phyloP scores from a whole-genome alignment of 2,113 vertebrate species.

The Dryoscopus gambensis region DNA sequence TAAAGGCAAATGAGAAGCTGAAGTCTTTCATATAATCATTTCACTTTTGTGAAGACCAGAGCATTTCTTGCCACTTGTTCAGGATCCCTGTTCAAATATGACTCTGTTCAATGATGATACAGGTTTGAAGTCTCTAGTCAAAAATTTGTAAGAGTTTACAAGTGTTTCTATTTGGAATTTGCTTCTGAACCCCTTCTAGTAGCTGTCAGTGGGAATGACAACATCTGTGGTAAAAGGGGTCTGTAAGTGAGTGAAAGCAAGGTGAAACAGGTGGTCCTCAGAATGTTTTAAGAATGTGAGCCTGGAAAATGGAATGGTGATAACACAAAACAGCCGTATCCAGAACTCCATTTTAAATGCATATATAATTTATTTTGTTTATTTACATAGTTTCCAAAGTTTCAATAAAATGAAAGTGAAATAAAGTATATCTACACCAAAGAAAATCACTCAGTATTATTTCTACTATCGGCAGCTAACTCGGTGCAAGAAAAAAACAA shows the following conservation, averaged over 20 bases:
- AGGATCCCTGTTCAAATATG: not conserved
- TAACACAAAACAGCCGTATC: not conserved
- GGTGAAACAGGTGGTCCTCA: not conserved
- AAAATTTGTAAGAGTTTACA: not conserved
- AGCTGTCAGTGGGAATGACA: not conserved
- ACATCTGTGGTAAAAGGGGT: not conserved
- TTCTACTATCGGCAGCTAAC: not conserved
- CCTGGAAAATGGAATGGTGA: not conserved
- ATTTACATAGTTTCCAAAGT: not conserved
- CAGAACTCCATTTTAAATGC: not conserved
- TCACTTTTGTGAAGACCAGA: not conserved
- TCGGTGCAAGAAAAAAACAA: not conserved
- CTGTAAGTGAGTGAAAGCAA: not conserved
- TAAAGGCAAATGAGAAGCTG: not conserved
- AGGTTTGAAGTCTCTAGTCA: not conserved
- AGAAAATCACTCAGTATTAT: not conserved
- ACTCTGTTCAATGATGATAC: not conserved
- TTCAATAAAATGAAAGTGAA: not conserved
- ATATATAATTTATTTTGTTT: not conserved
- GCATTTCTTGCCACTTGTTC: not conserved
- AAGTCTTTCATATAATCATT: not conserved
- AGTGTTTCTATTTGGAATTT: not conserved
- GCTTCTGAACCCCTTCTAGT: not conserved
- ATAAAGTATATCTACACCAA: not conserved
- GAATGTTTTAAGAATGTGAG: not conserved